Conservation (phyloP, 1,140 invertebrate genomes). For the Papilio polyxenes region DNA sequence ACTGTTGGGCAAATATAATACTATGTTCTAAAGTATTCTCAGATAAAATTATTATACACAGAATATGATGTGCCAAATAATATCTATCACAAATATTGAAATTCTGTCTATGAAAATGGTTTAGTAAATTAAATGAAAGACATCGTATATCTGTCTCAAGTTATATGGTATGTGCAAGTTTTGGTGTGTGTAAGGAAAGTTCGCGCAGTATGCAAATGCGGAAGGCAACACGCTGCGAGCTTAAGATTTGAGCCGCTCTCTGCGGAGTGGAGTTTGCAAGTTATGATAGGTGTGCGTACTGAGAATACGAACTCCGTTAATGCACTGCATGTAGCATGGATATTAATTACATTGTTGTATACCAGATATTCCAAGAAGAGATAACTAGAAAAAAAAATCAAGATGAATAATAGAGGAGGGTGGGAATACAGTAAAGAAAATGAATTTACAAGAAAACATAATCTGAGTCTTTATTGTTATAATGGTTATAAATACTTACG, state of each 20-base stretch:
- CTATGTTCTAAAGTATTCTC: too few species aligned
- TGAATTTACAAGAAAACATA: not conserved
- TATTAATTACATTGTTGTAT: not conserved
- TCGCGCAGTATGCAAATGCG: constrained; percentile 19
- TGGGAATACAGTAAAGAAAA: not conserved
- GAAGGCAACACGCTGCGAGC: constrained; percentile 32
- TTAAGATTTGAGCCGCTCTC: constrained; percentile 31
- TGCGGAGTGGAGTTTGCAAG: constrained; percentile 31
- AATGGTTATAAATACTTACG: too few species aligned
- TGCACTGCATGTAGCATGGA: not conserved
- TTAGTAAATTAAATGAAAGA: not conserved
- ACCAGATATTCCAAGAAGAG: not conserved
- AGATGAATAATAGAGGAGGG: not conserved
- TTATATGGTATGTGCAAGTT: constrained; percentile 13
- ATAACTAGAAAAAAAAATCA: not conserved
- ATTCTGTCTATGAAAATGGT: not conserved
- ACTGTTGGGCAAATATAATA: too few species aligned
- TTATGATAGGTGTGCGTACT: constrained; percentile 37
- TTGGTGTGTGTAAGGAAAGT: constrained; percentile 7
- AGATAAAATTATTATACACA: too few species aligned
- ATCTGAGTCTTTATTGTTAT: too few species aligned
- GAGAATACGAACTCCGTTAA: constrained; percentile 28
- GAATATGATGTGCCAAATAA: too few species aligned
- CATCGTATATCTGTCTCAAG: not conserved
- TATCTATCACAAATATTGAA: too few species aligned